phyloP scores from a whole-genome alignment of 2,113 vertebrate genomes.

The Platycercus adscitus region DNA sequence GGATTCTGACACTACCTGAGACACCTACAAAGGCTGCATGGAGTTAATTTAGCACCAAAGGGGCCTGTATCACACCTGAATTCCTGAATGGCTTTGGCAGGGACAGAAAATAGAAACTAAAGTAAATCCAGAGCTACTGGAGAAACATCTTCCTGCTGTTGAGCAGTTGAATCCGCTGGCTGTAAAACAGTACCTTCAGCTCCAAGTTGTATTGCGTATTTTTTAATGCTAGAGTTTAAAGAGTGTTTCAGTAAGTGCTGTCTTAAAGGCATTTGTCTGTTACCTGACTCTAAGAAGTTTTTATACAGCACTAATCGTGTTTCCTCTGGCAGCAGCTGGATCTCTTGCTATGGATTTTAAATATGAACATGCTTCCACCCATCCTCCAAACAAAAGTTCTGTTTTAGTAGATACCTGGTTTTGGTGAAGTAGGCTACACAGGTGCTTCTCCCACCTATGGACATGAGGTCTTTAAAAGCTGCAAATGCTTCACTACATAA shows the following conservation, averaged over 20 bases:
- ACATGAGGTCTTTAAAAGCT: background rate
- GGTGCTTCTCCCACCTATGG: background rate
- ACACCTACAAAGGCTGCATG: background rate
- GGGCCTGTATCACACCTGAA: background rate
- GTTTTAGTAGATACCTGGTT: background rate
- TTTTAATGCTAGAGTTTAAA: background rate
- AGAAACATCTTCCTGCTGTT: background rate
- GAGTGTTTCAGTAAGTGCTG: background rate
- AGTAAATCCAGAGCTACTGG: background rate
- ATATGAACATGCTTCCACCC: background rate
- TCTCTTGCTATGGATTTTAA: background rate
- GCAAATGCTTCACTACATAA: background rate
- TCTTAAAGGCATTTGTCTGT: background rate
- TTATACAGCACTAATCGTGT: accelerated
- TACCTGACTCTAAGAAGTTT: background rate
- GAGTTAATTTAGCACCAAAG: background rate
- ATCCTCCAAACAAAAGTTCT: background rate
- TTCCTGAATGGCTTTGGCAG: background rate
- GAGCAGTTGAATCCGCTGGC: background rate
- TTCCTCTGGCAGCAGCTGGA: background rate
- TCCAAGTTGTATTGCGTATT: background rate
- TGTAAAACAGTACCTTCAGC: background rate
- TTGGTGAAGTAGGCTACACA: background rate
- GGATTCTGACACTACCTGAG: background rate
- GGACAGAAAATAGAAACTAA: background rate